Evolutionary conservation across 2,113 vertebrate species (phyloP).

Genomic region (Syngnathus floridae): DNA sequence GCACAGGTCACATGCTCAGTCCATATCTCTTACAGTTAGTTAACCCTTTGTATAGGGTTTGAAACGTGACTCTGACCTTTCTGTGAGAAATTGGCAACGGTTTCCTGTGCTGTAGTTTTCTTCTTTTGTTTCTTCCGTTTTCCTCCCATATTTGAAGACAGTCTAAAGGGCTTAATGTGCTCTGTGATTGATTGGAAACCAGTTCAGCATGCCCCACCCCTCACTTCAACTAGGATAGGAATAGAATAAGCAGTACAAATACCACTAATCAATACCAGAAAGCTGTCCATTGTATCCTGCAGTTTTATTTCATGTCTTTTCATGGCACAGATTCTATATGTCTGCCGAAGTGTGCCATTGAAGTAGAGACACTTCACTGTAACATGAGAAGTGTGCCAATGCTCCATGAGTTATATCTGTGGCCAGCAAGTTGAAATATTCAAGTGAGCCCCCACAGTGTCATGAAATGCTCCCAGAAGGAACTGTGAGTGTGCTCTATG

Average conservation of each 20-base stretch:
- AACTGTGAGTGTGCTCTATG: neutral
- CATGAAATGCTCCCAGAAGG: constrained; percentile 1
- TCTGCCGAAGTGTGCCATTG: neutral
- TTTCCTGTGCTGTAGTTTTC: too few species aligned
- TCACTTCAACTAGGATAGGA: too few species aligned
- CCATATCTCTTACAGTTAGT: too few species aligned
- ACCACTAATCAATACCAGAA: neutral
- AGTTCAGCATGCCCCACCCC: too few species aligned
- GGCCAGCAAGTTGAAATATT: constrained; percentile 3
- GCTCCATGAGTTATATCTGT: constrained; percentile 2
- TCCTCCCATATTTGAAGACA: too few species aligned
- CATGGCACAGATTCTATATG: neutral
- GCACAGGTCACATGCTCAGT: neutral
- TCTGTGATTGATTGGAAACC: too few species aligned
- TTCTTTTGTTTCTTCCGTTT: too few species aligned
- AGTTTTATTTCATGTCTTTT: neutral
- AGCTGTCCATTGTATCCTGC: neutral
- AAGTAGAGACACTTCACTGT: neutral
- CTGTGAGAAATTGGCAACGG: too few species aligned
- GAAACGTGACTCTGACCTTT: too few species aligned
- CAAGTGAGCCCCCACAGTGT: neutral
- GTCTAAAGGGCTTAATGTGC: too few species aligned
- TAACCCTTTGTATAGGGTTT: too few species aligned
- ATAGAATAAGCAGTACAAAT: too few species aligned
- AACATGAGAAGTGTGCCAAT: constrained; percentile 2